Conservation (phyloP, 2,113 vertebrate species). For the Burhinus bistriatus region DNA sequence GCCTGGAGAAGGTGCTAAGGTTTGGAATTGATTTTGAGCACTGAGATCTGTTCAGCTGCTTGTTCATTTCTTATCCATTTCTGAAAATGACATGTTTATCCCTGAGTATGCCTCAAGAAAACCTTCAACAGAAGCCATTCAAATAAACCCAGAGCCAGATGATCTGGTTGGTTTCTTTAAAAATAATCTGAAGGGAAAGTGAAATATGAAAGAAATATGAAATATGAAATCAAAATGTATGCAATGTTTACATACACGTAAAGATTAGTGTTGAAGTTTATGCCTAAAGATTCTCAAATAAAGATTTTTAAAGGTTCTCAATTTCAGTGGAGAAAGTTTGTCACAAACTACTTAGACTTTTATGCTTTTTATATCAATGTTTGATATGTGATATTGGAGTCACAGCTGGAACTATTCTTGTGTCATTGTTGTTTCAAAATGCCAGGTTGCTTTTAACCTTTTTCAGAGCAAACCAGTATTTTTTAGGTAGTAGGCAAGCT, state of each 20-base stretch:
- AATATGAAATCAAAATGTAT: neutral
- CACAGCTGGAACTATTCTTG: neutral
- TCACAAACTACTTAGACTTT: neutral
- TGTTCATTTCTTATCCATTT: neutral
- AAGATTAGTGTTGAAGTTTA: neutral
- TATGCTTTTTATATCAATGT: neutral
- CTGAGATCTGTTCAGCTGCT: neutral
- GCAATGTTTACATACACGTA: neutral
- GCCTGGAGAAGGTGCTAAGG: neutral
- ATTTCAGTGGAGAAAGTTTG: neutral
- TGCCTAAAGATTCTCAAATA: neutral
- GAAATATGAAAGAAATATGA: neutral
- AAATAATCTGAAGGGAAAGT: neutral
- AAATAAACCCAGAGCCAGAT: neutral
- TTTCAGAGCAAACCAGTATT: neutral
- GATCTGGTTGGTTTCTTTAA: neutral
- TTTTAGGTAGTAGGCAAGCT: neutral
- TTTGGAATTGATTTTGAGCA: slow-evolving; percentile 2
- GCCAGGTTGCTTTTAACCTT: neutral
- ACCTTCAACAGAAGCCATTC: neutral
- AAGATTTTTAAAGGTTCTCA: neutral
- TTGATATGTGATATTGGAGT: neutral
- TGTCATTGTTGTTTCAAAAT: neutral
- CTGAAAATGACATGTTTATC: neutral
- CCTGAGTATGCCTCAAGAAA: neutral